Evolutionary conservation across 1,140 invertebrate species (phyloP).

Genomic region (Caerostris darwini): DNA sequence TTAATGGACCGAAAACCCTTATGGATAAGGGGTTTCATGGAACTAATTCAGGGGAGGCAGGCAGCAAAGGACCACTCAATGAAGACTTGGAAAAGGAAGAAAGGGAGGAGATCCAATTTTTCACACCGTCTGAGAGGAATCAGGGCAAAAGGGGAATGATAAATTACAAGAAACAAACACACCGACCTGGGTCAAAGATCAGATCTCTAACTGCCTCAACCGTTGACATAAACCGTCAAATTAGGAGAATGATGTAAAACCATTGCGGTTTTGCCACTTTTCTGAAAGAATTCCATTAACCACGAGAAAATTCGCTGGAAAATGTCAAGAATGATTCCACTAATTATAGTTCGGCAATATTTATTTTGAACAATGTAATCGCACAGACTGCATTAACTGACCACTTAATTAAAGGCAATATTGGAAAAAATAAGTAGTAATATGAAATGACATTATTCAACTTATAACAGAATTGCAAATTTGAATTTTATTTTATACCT

Average conservation of each 20-base stretch:
- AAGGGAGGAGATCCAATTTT: conserved; percentile 63
- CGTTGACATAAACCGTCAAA: neutral
- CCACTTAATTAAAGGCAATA: no score
- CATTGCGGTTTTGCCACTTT: neutral
- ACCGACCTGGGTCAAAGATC: neutral
- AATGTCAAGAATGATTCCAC: neutral
- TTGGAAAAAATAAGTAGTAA: no score
- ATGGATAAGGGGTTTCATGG: neutral
- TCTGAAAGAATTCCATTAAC: neutral
- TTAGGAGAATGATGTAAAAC: neutral
- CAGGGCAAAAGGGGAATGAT: neutral
- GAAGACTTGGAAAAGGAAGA: neutral
- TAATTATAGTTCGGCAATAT: no score
- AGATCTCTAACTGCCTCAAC: neutral
- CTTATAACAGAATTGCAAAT: no score
- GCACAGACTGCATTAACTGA: no score
- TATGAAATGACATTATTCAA: no score
- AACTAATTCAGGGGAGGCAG: neutral
- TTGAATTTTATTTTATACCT: no score
- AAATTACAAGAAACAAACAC: neutral
- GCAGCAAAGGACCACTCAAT: conserved; percentile 43
- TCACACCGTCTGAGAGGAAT: conserved; percentile 39
- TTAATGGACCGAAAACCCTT: neutral
- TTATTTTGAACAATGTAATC: no score
- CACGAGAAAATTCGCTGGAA: neutral